phyloP scores from a whole-genome alignment of 2,888 invertebrate genomes.

The Chloromyia formosa region DNA sequence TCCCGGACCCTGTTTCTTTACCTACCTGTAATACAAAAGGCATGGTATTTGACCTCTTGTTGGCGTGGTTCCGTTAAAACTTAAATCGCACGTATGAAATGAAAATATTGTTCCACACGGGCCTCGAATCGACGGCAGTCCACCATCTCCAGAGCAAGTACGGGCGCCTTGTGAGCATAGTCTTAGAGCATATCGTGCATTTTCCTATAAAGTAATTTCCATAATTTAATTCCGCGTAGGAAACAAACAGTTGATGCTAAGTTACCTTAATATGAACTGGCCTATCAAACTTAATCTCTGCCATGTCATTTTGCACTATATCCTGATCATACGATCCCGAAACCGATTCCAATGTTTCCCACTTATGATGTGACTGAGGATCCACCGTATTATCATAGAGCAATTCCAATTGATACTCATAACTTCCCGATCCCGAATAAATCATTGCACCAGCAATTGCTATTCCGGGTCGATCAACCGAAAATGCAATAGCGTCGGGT shows the following conservation, averaged over 20 bases:
- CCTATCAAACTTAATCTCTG: conserved; percentile 89
- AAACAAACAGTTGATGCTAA: conserved; percentile 14
- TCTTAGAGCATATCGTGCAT: conserved; percentile 87
- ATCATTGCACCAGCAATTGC: conserved; percentile 89
- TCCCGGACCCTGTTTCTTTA: no score
- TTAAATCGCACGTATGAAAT: conserved; percentile 90
- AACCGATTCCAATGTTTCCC: conserved; percentile 87
- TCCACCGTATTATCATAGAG: conserved; percentile 76
- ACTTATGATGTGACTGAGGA: conserved; percentile 71
- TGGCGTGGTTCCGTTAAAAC: conserved; percentile 96
- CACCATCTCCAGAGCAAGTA: conserved; percentile 95
- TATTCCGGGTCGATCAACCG: conserved; percentile 89
- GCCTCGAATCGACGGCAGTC: conserved; percentile 86
- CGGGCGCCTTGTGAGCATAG: conserved; percentile 89
- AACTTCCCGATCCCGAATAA: conserved; percentile 88
- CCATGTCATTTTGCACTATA: conserved; percentile 87
- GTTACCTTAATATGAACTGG: conserved; percentile 83
- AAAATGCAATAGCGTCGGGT: conserved; percentile 95
- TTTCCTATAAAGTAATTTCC: conserved; percentile 70
- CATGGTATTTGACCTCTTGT: conserved; percentile 95
- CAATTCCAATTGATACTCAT: conserved; percentile 91
- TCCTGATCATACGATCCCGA: conserved; percentile 86
- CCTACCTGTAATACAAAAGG: conserved; percentile 73
- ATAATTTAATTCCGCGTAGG: background rate
- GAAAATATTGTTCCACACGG: conserved; percentile 92